Conservation (phyloP, 2,113 vertebrate species). For the Reinhardtius hippoglossoides region DNA sequence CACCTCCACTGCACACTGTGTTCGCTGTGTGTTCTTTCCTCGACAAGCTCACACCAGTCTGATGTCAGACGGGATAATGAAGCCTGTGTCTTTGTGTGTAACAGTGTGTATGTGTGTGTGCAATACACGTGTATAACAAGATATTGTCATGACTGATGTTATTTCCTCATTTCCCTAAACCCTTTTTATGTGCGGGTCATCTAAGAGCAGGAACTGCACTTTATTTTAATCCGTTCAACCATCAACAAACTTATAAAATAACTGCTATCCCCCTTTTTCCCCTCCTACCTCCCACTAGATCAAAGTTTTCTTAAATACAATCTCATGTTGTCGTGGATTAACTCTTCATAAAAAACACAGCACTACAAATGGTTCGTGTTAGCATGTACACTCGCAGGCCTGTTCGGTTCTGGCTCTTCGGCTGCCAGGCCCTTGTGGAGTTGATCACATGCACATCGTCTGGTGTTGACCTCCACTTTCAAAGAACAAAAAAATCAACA, state of each 20-base stretch:
- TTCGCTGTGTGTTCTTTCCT: constrained; percentile 6
- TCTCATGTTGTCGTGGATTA: constrained; percentile 69
- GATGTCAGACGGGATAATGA: constrained; percentile 29
- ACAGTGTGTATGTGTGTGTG: constrained; percentile 20
- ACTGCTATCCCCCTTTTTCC: constrained; percentile 13
- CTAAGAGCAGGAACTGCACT: constrained; percentile 45
- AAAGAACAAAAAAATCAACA: constrained; percentile 2
- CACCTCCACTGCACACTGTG: constrained; percentile 43
- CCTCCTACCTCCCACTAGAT: constrained; percentile 53
- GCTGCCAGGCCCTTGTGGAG: constrained; percentile 67
- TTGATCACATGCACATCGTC: constrained; percentile 54
- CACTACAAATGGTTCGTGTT: constrained; percentile 67
- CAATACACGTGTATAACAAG: constrained; percentile 32
- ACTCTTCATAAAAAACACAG: constrained; percentile 64
- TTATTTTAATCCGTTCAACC: constrained; percentile 68
- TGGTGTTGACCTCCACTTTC: constrained; percentile 55
- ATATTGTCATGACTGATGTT: constrained; percentile 41
- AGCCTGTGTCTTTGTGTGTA: constrained; percentile 34
- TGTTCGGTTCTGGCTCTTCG: constrained; percentile 48
- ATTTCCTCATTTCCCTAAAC: constrained; percentile 43
- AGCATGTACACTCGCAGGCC: constrained; percentile 41
- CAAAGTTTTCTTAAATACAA: constrained; percentile 67
- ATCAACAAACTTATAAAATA: constrained; percentile 62
- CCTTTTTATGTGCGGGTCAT: constrained; percentile 34
- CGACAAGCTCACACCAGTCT: constrained; percentile 21